Percentiles rank a stretch among this genome's conserved stretches.
These are phyloP conservation scores for Saguinus oedipus DNA, from an alignment of 2,797 vertebrate genomes.

Conservation along the genomic window DNA sequence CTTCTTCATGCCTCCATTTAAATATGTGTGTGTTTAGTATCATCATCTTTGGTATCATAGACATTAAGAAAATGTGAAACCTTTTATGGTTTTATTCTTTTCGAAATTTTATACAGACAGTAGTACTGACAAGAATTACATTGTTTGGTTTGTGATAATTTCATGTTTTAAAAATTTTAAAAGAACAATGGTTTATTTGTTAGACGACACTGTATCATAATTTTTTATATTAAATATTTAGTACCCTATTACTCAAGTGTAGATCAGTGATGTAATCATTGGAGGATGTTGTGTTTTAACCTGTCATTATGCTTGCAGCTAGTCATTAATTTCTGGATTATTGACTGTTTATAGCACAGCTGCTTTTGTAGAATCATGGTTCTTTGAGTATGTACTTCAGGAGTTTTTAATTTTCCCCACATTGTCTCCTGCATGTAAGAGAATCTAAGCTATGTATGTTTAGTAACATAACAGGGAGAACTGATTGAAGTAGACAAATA, in stretches of 20 bases:
- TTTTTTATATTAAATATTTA: slow-evolving; percentile 37
- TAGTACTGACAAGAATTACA: slow-evolving; percentile 26
- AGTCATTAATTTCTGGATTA: slow-evolving; percentile 34
- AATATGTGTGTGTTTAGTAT: background rate
- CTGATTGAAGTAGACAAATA: slow-evolving; percentile 1
- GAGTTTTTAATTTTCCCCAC: slow-evolving; percentile 3
- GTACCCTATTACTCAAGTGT: background rate
- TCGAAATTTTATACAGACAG: background rate
- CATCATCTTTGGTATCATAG: background rate
- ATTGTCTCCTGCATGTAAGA: slow-evolving; percentile 28
- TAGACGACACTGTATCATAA: background rate
- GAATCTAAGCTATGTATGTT: background rate
- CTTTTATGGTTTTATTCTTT: slow-evolving; percentile 13
- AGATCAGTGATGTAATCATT: background rate
- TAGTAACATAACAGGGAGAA: background rate
- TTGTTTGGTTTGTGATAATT: slow-evolving; percentile 1
- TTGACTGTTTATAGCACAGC: background rate
- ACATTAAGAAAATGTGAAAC: slow-evolving; percentile 1
- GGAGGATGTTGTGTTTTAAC: background rate
- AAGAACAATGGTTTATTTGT: background rate
- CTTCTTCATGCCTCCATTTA: background rate
- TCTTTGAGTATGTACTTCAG: background rate
- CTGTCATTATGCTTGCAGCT: background rate
- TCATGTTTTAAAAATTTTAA: slow-evolving; percentile 18
- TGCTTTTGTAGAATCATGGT: background rate